Percentiles rank a stretch among this genome's conserved stretches.
These are phyloP conservation scores for Danio albolineatus DNA, from an alignment of 2,797 vertebrate genomes.

Conservation along the genomic window DNA sequence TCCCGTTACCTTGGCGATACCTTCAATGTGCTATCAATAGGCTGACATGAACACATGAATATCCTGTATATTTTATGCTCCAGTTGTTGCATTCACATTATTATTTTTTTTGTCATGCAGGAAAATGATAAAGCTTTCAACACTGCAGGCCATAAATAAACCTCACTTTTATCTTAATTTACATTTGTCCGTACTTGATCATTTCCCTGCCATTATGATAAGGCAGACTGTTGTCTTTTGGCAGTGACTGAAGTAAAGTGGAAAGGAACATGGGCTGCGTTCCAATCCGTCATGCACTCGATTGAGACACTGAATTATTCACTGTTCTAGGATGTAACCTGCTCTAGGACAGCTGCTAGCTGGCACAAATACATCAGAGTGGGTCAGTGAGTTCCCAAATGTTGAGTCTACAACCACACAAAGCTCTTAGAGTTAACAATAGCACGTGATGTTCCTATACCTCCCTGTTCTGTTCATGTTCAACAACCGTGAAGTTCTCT, in stretches of 20 bases:
- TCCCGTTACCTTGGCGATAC: conserved; percentile 60
- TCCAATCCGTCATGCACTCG: conserved; percentile 50
- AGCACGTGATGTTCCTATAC: neutral
- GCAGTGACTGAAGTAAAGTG: conserved; percentile 47
- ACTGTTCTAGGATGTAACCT: conserved; percentile 47
- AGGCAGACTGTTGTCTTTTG: conserved; percentile 45
- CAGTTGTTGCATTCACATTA: conserved; percentile 4
- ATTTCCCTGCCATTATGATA: conserved; percentile 44
- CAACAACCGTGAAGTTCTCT: conserved; percentile 2
- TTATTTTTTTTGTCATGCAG: neutral
- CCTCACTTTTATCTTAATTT: neutral
- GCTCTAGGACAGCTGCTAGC: conserved; percentile 47
- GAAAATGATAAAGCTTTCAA: neutral
- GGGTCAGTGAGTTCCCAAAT: conserved; percentile 41
- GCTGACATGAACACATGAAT: conserved; percentile 35
- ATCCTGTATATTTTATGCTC: conserved; percentile 33
- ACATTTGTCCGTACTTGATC: conserved; percentile 17
- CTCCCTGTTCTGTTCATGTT: conserved; percentile 7
- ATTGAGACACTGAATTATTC: conserved; percentile 56
- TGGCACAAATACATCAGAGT: conserved; percentile 35
- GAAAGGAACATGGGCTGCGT: conserved; percentile 42
- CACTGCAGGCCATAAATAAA: neutral
- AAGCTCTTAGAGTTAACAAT: conserved; percentile 27
- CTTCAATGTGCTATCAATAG: conserved; percentile 57
- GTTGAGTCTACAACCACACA: conserved; percentile 34